Conservation (phyloP, 2,113 vertebrate genomes). For the Passer montanus region DNA sequence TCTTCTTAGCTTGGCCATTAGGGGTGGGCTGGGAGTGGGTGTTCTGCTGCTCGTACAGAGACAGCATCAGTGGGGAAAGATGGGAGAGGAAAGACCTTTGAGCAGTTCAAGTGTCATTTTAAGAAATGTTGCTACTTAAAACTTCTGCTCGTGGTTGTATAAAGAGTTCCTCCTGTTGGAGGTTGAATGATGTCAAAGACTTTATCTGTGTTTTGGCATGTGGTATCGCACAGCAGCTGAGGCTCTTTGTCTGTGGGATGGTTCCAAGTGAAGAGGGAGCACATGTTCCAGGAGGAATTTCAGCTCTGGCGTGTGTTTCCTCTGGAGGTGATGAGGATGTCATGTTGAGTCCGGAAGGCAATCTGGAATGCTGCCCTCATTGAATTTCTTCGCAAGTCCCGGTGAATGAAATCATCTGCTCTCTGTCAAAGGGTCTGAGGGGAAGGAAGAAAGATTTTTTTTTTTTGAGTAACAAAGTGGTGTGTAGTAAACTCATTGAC, state of each 20-base stretch:
- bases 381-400: background rate
- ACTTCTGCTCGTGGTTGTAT: background rate
- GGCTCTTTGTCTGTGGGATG: background rate
- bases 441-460: background rate
- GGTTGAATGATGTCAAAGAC: constrained; percentile 21
- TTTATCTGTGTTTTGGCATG: constrained; percentile 10
- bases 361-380: constrained; percentile 28
- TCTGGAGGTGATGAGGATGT: constrained; percentile 40
- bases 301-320: background rate
- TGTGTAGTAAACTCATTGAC: background rate
- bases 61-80: background rate
- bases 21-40: background rate
- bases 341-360: background rate
- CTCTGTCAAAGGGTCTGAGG: background rate
- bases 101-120: background rate
- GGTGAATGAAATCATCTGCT: constrained; percentile 34
- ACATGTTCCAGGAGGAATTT: constrained; percentile 28
- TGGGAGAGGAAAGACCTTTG: background rate
- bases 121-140: constrained; percentile 4
- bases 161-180: constrained; percentile 6
- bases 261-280: constrained; percentile 23
- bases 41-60: background rate
- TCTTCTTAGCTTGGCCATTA: background rate
- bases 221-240: constrained; percentile 31
- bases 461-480: background rate